Evolutionary conservation across 2,797 vertebrate species (phyloP).

Genomic region (Hemitrygon akajei): DNA sequence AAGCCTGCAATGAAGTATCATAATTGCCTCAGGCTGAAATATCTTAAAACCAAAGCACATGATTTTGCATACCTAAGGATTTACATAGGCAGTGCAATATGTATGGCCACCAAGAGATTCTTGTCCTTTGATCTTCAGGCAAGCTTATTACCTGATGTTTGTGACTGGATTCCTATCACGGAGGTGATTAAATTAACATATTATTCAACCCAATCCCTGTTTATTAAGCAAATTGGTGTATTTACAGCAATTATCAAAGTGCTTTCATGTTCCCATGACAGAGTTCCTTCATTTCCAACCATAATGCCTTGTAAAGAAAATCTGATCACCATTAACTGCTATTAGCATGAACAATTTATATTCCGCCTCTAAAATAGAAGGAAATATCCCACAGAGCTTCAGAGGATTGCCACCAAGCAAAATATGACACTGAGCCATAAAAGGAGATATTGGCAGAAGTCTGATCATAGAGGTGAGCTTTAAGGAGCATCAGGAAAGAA

Average conservation of each 20-base stretch:
- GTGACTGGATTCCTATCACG: not conserved
- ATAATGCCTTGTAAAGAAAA: not conserved
- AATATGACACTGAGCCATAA: not conserved
- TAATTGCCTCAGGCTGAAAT: constrained; percentile 77
- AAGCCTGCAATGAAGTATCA: constrained; percentile 75
- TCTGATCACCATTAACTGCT: not conserved
- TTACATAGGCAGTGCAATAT: constrained; percentile 72
- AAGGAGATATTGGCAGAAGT: not conserved
- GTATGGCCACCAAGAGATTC: constrained; percentile 60
- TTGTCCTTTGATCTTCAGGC: not conserved
- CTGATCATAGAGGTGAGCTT: not conserved
- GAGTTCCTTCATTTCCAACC: not conserved
- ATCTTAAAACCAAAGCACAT: constrained; percentile 87
- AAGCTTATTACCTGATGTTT: not conserved
- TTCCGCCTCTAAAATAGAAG: too few relatives aligned
- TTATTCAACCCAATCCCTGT: not conserved
- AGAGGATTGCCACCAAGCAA: not conserved
- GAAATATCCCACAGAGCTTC: not conserved
- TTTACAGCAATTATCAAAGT: constrained; percentile 19
- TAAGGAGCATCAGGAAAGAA: not conserved
- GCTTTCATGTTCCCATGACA: not conserved
- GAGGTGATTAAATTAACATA: not conserved
- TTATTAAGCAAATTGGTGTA: not conserved
- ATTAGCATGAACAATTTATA: not conserved
- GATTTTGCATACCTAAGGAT: constrained; percentile 82